Evolutionary conservation across 2,113 vertebrate species (phyloP).

Genomic region (Holacanthus passer): DNA sequence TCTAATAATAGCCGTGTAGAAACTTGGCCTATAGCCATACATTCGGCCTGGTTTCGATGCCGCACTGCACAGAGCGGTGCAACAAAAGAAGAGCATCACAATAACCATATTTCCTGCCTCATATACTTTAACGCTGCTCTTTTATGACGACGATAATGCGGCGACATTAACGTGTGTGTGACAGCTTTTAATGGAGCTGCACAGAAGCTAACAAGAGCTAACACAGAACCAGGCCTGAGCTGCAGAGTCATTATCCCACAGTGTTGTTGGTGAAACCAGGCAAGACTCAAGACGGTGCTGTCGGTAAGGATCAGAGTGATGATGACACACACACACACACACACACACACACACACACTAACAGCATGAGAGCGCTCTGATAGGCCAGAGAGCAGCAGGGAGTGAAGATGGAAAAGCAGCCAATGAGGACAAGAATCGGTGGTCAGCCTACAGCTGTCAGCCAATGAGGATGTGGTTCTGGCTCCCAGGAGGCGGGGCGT

Average conservation of each 20-base stretch:
- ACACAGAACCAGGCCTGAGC: slow-evolving; percentile 21
- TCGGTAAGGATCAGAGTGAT: slow-evolving; percentile 53
- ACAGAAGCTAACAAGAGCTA: slow-evolving; percentile 23
- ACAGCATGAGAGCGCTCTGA: slow-evolving; percentile 49
- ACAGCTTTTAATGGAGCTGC: slow-evolving; percentile 28
- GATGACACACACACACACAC: slow-evolving; percentile 22
- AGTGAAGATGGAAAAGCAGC: slow-evolving; percentile 46
- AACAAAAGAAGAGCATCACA: not conserved
- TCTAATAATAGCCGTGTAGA: slow-evolving; percentile 56
- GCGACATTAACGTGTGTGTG: not conserved
- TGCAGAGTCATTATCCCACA: slow-evolving; percentile 26
- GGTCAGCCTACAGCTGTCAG: slow-evolving; percentile 59
- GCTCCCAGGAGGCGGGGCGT: slow-evolving; percentile 38
- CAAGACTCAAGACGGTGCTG: slow-evolving; percentile 58
- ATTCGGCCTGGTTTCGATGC: slow-evolving; percentile 47
- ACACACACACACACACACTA: slow-evolving; percentile 41
- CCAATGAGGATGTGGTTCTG: slow-evolving; percentile 35
- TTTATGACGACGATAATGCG: slow-evolving; percentile 7
- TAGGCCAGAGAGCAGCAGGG: slow-evolving; percentile 60
- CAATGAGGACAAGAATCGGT: slow-evolving; percentile 27
- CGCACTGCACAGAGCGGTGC: not conserved
- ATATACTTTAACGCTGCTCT: not conserved
- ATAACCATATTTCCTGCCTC: not conserved
- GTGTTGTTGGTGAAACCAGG: slow-evolving; percentile 44
- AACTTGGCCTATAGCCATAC: slow-evolving; percentile 48